These are phyloP conservation scores for Calameuta idolon DNA, from an alignment of 2,888 invertebrate species.

Conservation along the genomic window DNA sequence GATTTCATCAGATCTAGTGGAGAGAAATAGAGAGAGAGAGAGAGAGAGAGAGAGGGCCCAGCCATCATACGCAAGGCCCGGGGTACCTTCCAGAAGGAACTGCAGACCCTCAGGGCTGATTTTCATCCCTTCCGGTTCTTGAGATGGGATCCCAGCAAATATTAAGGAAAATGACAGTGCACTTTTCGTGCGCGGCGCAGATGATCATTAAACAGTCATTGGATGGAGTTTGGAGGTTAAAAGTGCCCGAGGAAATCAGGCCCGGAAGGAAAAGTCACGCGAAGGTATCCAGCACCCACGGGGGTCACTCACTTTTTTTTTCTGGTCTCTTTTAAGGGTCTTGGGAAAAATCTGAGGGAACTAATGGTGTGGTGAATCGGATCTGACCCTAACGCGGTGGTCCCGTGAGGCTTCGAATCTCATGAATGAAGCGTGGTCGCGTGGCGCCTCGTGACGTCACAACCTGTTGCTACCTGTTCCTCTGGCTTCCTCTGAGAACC, in stretches of 20 bases:
- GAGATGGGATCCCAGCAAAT: not conserved
- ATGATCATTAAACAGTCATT: not conserved
- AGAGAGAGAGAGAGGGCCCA: too few relatives aligned
- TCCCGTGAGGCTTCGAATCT: conserved; percentile 32
- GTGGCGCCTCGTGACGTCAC: conserved; percentile 66
- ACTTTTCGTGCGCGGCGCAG: not conserved
- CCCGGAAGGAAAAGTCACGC: not conserved
- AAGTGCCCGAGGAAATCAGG: not conserved
- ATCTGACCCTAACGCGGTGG: not conserved
- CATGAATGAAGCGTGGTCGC: conserved; percentile 64
- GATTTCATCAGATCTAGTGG: not conserved
- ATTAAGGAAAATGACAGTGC: not conserved
- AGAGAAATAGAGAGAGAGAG: not conserved
- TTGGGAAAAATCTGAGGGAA: not conserved
- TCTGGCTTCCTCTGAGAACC: conserved; percentile 18
- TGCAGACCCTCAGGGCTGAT: not conserved
- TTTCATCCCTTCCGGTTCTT: not conserved
- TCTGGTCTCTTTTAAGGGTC: not conserved
- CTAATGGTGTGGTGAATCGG: not conserved
- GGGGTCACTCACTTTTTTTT: not conserved
- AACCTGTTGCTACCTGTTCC: conserved; percentile 62
- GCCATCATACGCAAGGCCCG: not conserved
- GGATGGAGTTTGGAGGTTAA: not conserved
- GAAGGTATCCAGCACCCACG: not conserved
- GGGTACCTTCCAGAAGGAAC: not conserved